Conservation (phyloP, 2,113 vertebrate species). For the Peucedramus taeniatus region DNA sequence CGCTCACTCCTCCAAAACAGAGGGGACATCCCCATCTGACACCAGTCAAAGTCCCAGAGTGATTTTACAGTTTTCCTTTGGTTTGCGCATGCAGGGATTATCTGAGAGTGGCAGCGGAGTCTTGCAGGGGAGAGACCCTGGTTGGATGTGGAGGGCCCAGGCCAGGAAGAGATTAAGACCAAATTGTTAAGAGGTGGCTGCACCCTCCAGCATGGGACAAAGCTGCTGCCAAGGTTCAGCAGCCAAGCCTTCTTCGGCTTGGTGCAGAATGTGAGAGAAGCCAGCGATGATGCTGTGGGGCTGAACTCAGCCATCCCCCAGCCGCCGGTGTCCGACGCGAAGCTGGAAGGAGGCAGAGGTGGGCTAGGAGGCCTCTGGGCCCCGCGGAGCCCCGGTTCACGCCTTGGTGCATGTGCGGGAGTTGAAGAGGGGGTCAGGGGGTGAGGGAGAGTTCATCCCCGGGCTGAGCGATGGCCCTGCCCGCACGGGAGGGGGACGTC, state of each 20-base stretch:
- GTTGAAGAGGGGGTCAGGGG: constrained; percentile 78
- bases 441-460: constrained; percentile 81
- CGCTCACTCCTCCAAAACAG: not conserved
- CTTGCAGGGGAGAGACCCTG: accelerated
- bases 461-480: constrained; percentile 55
- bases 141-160: not conserved
- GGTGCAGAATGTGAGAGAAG: not conserved
- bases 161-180: not conserved
- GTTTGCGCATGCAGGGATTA: not conserved
- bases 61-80: not conserved
- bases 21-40: not conserved
- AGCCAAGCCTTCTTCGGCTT: accelerated
- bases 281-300: accelerated
- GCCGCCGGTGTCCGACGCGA: accelerated
- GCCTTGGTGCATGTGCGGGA: constrained; percentile 58
- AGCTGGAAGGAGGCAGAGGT: not conserved
- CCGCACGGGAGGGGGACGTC: not conserved
- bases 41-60: not conserved
- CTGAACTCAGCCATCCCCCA: accelerated
- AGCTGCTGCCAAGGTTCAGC: accelerated
- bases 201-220: not conserved
- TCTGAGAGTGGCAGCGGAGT: accelerated
- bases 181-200: not conserved
- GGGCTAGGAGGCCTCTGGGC: not conserved
- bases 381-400: constrained; percentile 48